Evolutionary conservation across 2,888 invertebrate genomes (phyloP).

Genomic region (Drosophila putrida): DNA sequence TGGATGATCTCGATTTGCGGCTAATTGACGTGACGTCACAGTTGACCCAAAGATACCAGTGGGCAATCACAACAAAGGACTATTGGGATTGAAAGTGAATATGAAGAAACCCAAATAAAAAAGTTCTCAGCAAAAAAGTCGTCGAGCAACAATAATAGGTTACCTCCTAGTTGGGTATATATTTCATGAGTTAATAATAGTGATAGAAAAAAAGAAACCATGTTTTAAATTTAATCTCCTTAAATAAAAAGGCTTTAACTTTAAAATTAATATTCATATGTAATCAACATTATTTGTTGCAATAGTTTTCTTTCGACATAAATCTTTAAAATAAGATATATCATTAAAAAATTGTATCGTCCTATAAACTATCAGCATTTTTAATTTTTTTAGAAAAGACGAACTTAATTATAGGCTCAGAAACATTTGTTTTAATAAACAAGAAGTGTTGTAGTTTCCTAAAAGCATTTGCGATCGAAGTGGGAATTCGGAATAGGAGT

Average conservation of each 20-base stretch:
- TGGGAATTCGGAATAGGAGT: not conserved
- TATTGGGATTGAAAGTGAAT: conserved; percentile 44
- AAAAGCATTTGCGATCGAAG: not conserved
- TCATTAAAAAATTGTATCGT: too few relatives aligned
- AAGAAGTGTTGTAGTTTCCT: not conserved
- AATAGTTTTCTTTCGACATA: too few relatives aligned
- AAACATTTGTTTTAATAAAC: not conserved
- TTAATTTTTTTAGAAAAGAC: too few relatives aligned
- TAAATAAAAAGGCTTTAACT: not conserved
- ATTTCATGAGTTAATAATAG: not conserved
- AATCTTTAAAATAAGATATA: too few relatives aligned
- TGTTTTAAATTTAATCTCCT: not conserved
- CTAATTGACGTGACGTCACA: conserved; percentile 71
- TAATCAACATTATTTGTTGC: too few relatives aligned
- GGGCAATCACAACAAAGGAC: conserved; percentile 52
- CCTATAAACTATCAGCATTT: too few relatives aligned
- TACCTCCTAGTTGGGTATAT: not conserved
- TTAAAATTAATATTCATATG: not conserved
- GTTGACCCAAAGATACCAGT: conserved; percentile 42
- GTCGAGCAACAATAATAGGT: not conserved
- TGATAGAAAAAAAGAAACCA: not conserved
- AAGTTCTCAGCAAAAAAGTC: not conserved
- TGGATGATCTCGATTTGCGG: conserved; percentile 57
- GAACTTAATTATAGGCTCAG: too few relatives aligned
- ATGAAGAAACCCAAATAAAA: conserved; percentile 18